phyloP scores from a whole-genome alignment of 92 coral and sea anemone species.

The Phenganax marumi region DNA sequence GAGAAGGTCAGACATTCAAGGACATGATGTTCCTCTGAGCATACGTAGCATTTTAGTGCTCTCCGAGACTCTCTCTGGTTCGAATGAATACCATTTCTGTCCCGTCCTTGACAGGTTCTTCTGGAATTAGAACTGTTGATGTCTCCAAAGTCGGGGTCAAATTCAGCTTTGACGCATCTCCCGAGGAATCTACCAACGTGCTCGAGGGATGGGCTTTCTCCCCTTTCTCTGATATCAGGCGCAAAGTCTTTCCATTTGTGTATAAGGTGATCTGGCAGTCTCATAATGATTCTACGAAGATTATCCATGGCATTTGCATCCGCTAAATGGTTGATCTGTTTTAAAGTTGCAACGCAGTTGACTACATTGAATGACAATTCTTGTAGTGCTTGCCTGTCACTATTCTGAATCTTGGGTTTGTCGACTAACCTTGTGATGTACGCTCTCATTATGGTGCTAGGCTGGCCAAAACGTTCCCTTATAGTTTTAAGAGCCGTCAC shows the following conservation, averaged over 20 bases:
- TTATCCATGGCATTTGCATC: constrained; percentile 27
- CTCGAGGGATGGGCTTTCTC: background rate
- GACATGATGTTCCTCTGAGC: background rate
- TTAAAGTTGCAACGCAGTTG: constrained; percentile 46
- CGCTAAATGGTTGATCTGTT: constrained; percentile 17
- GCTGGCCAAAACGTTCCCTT: constrained; percentile 56
- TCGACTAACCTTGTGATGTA: constrained; percentile 41
- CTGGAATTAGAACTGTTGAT: too few relatives aligned
- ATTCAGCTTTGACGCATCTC: too few relatives aligned
- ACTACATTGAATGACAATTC: constrained; percentile 53
- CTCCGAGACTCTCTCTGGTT: background rate
- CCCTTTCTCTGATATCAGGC: too few relatives aligned
- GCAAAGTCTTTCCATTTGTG: constrained; percentile 32
- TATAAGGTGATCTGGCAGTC: constrained; percentile 1
- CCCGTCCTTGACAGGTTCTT: too few relatives aligned
- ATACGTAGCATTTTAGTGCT: background rate
- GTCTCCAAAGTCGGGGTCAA: background rate
- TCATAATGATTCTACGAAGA: constrained; percentile 27
- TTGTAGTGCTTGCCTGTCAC: constrained; percentile 43
- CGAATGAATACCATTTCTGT: background rate
- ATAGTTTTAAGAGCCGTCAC: constrained; percentile 49
- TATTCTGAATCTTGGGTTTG: constrained; percentile 14
- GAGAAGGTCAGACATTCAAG: constrained; percentile 12
- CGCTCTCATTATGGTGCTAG: constrained; percentile 55
- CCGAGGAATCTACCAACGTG: background rate